phyloP scores from a whole-genome alignment of 2,888 invertebrate species.

The Drosophila seclusa region DNA sequence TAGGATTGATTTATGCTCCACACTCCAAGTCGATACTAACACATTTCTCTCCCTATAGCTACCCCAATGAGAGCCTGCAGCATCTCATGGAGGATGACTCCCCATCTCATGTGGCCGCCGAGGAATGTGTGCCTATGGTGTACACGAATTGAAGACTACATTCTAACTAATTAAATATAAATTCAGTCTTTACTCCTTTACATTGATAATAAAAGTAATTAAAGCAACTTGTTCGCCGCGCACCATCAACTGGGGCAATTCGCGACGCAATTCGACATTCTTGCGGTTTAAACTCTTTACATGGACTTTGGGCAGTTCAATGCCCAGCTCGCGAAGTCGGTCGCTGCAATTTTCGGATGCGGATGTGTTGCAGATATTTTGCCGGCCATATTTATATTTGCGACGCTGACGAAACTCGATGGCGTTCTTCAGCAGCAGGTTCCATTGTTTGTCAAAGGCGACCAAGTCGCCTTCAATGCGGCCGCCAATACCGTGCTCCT shows the following conservation, averaged over 20 bases:
- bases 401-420: constrained; percentile 92
- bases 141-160: constrained; percentile 84
- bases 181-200: constrained; percentile 32
- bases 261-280: constrained; percentile 88
- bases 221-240: constrained; percentile 92
- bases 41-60: constrained; percentile 86
- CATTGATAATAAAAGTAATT: constrained; percentile 80
- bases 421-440: constrained; percentile 93
- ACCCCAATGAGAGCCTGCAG: constrained; percentile 91
- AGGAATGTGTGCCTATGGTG: constrained; percentile 91
- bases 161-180: constrained; percentile 2
- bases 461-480: constrained; percentile 91
- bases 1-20: neutral
- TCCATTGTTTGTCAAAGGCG: constrained; percentile 98
- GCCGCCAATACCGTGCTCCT: constrained; percentile 90
- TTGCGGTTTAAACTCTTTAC: constrained; percentile 87
- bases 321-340: constrained; percentile 85
- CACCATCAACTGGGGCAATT: constrained; percentile 89
- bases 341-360: constrained; percentile 83
- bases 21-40: neutral
- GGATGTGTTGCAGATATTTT: constrained; percentile 70
- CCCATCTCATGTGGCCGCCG: constrained; percentile 91
- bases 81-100: constrained; percentile 90
- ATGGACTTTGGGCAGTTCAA: constrained; percentile 86
- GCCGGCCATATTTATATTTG: constrained; percentile 81